Evolutionary conservation across 23 tunicate genomes (phyloP).

Genomic region (Halocynthia aurantium): DNA sequence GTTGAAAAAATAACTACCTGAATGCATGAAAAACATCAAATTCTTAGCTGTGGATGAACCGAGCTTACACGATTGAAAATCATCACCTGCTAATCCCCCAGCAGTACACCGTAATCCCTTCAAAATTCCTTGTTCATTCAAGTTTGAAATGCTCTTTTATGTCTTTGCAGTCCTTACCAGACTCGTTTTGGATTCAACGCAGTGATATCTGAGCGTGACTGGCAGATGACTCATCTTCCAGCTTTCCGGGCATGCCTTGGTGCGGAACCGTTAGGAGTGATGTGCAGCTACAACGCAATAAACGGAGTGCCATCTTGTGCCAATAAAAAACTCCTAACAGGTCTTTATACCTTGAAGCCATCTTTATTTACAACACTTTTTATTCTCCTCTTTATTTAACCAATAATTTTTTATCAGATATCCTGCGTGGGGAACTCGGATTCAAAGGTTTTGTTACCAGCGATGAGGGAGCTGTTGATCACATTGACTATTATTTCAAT

Average conservation of each 20-base stretch:
- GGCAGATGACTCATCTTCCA: constrained; percentile 53
- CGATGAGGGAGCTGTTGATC: constrained; percentile 89
- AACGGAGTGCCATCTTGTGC: constrained; percentile 95
- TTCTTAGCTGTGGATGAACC: too few species aligned
- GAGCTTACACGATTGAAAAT: too few species aligned
- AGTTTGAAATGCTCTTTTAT: too few species aligned
- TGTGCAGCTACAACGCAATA: constrained; percentile 97
- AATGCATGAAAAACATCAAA: too few species aligned
- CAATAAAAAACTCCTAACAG: constrained; percentile 41
- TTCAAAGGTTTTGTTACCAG: constrained; percentile 82
- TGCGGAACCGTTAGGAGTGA: constrained; percentile 67
- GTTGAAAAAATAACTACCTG: too few species aligned
- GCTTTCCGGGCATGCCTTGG: constrained; percentile 67
- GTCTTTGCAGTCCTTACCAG: too few species aligned
- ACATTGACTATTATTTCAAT: constrained; percentile 53
- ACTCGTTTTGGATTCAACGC: constrained; percentile 66
- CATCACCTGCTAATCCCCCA: too few species aligned
- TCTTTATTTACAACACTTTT: neutral
- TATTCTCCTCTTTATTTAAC: neutral
- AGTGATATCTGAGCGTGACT: constrained; percentile 42
- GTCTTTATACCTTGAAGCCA: neutral
- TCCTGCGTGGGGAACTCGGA: constrained; percentile 48
- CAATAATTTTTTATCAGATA: constrained; percentile 28
- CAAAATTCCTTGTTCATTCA: too few species aligned
- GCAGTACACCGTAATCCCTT: too few species aligned